Percentiles rank a stretch among this genome's conserved stretches.
Evolutionary conservation across 92 coral and sea anemone genomes (phyloP).

Genomic region (Porites divaricata): DNA sequence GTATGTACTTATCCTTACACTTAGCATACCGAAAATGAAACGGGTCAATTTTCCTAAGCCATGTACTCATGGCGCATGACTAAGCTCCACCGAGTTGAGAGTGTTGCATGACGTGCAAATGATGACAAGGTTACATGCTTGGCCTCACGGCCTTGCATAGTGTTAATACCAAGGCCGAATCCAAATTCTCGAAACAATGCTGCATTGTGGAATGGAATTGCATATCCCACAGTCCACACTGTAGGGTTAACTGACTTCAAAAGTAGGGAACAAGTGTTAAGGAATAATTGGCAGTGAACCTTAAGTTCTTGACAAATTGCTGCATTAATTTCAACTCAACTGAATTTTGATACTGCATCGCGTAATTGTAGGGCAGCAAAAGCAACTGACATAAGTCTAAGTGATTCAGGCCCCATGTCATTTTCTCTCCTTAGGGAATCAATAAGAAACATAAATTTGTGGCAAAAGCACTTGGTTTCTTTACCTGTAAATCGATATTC

Average conservation of each 20-base stretch:
- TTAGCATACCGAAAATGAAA: conserved; percentile 38
- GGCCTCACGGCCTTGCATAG: conserved; percentile 72
- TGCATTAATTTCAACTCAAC: conserved; percentile 50
- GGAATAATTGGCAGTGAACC: conserved; percentile 53
- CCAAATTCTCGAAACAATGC: conserved; percentile 48
- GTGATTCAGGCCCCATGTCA: conserved; percentile 45
- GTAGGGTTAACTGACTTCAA: conserved; percentile 67
- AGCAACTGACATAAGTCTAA: conserved; percentile 56
- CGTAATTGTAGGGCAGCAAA: conserved; percentile 62
- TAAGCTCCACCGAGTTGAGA: conserved; percentile 63
- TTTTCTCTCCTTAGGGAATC: conserved; percentile 47
- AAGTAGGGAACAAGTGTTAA: conserved; percentile 57
- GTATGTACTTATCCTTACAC: conserved; percentile 59
- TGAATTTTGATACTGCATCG: conserved; percentile 67
- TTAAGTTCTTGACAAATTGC: conserved; percentile 45
- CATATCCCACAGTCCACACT: conserved; percentile 76
- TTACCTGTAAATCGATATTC: conserved; percentile 76
- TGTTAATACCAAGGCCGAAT: conserved; percentile 66
- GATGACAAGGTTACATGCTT: conserved; percentile 64
- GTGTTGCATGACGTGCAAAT: conserved; percentile 69
- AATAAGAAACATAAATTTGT: conserved; percentile 63
- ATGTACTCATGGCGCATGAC: conserved; percentile 75
- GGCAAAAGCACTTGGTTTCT: conserved; percentile 74
- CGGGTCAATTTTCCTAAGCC: conserved; percentile 70
- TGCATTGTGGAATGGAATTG: conserved; percentile 72